A percentile compares a stretch with the other conserved stretches of the same genome.
Conservation (phyloP, 2,113 vertebrate genomes). For the Petrocephalus zakoni region DNA sequence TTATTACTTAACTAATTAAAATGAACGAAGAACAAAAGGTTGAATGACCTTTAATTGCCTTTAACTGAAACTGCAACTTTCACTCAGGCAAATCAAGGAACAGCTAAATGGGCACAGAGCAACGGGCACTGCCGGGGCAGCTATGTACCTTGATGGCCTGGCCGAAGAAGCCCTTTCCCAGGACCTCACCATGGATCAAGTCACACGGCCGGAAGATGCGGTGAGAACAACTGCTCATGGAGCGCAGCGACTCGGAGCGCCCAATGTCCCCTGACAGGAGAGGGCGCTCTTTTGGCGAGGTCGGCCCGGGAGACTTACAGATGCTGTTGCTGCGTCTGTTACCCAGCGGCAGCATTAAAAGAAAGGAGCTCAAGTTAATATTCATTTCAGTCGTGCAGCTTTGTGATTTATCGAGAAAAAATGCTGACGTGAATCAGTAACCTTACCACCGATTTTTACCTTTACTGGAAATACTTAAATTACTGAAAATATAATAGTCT, state of each 20-base stretch:
- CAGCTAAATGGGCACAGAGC: neutral
- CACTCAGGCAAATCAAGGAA: neutral
- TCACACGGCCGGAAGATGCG: slow-evolving; percentile 95
- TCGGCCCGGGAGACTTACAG: slow-evolving; percentile 82
- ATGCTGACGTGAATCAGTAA: neutral
- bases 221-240: slow-evolving; percentile 81
- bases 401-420: neutral
- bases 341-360: slow-evolving; percentile 4
- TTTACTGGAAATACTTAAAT: neutral
- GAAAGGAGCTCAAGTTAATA: neutral
- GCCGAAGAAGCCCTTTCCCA: slow-evolving; percentile 95
- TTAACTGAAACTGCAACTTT: neutral
- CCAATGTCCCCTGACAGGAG: slow-evolving; percentile 77
- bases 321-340: slow-evolving; percentile 88
- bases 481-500: neutral
- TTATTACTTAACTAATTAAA: neutral
- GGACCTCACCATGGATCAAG: slow-evolving; percentile 85
- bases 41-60: neutral
- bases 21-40: neutral
- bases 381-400: neutral
- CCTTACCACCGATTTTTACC: neutral
- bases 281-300: slow-evolving; percentile 74
- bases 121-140: no score
- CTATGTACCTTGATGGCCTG: slow-evolving; percentile 86
- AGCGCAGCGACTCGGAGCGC: slow-evolving; percentile 87